Base-by-base conservation (phyloP, 2,797 vertebrate species). In the Syngnathus rostellatus region DNA sequence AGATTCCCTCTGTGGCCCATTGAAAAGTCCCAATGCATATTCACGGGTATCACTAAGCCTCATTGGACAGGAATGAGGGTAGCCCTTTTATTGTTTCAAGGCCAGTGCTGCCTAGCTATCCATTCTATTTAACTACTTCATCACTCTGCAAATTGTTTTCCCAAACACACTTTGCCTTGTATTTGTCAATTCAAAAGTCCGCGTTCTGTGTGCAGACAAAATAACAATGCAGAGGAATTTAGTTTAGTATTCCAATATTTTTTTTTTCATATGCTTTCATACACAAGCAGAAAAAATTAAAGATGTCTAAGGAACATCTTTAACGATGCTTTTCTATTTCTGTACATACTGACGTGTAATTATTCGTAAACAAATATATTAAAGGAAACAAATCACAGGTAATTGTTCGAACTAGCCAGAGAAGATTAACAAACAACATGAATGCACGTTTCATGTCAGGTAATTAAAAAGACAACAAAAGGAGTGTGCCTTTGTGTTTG, bases 21-120 rank as follows among this genome's bases (percentile, higher is more conserved):
- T 60, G 8, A n/a, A 60, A 40, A 19, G 31, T 60, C 23, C 12
- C n/a, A 19, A 60, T 39, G 58, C 58, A 60, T 60, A 60, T 60
- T 40, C 58, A 40, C 38, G 19, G 16, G 58, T 40, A n/a, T 40
- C 37, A 60, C 38, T 60, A 40, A 38, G 23, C 37, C 58, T 5
- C 58, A n/a, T 60, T 60, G 40, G 58, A 39, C 58, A n/a, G 17
- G 19, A 38, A n/a, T 39, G 9, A 60, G 17, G 58, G 16, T 39
- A 40, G 9, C 17, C 43, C 14, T 45, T 59, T 60, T 60, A 60
- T 40, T 39, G 58, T 19, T 11, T 19, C 6, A 5, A 19, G 58
- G 58, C 19, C 57, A n/a, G 37, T 3, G 17, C 37, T 39, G 16
- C 37, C 8, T 17, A 59, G 5, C 37, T 19, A 40, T 40, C 58